These are phyloP conservation scores for Tinamus guttatus DNA, from an alignment of 2,113 vertebrate species.

Conservation along the genomic window DNA sequence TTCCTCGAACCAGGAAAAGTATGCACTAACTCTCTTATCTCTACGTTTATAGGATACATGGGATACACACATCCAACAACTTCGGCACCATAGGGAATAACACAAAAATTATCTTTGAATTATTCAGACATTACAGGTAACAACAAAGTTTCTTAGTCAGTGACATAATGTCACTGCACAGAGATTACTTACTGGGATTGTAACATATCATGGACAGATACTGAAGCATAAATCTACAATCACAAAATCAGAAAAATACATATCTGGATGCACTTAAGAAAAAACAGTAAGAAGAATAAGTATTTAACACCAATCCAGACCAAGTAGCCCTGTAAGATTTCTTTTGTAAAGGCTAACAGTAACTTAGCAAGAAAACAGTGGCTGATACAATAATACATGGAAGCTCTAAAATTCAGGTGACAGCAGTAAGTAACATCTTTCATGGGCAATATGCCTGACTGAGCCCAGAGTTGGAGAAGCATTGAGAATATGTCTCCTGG, in stretches of 20 bases:
- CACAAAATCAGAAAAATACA: neutral
- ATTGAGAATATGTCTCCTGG: neutral
- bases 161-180: neutral
- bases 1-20: neutral
- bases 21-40: neutral
- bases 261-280: neutral
- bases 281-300: neutral
- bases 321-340: neutral
- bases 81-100: neutral
- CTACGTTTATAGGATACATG: fast-evolving
- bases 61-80: neutral
- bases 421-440: neutral
- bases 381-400: neutral
- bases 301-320: neutral
- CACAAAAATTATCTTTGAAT: neutral
- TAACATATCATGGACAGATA: neutral
- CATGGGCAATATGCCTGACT: neutral
- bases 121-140: neutral
- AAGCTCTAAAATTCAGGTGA: neutral
- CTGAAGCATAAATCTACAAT: neutral
- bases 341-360: neutral
- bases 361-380: neutral
- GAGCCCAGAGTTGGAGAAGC: neutral
- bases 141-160: neutral
- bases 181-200: neutral